Percentiles rank a stretch among this genome's conserved stretches.
Conservation (phyloP, 2,888 invertebrate species). For the Urechis unicinctus region DNA sequence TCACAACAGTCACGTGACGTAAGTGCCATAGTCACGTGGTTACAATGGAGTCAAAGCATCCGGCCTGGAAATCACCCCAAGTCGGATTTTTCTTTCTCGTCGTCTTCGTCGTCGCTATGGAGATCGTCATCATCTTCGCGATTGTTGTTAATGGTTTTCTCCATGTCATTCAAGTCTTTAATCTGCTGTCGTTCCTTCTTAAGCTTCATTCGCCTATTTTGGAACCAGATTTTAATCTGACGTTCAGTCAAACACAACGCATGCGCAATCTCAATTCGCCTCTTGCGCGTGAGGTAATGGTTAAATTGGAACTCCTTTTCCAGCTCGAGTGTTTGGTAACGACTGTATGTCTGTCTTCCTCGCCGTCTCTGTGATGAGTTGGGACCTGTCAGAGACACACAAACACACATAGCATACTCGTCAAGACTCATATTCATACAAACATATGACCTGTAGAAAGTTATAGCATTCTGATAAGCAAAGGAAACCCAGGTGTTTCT, state of each 20-base stretch:
- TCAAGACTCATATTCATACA: too few species aligned
- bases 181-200: constrained; percentile 56
- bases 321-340: constrained; percentile 93
- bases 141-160: too few species aligned
- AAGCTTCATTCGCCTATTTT: constrained; percentile 96
- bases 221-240: constrained; percentile 68
- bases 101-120: too few species aligned
- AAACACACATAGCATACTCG: too few species aligned
- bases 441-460: background rate
- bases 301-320: constrained; percentile 99
- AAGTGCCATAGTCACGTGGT: too few species aligned
- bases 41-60: too few species aligned
- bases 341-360: constrained; percentile 92
- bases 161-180: constrained; percentile 36
- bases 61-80: too few species aligned
- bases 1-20: too few species aligned
- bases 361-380: constrained; percentile 52
- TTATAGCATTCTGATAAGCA: background rate
- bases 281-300: constrained; percentile 91
- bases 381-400: constrained; percentile 29
- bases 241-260: constrained; percentile 91
- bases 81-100: too few species aligned
- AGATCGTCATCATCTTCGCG: too few species aligned
- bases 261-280: constrained; percentile 95
- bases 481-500: too few species aligned